Conservation (phyloP, 2,113 vertebrate species). For the western clawed frog (Xenopus tropicalis) region DNA sequence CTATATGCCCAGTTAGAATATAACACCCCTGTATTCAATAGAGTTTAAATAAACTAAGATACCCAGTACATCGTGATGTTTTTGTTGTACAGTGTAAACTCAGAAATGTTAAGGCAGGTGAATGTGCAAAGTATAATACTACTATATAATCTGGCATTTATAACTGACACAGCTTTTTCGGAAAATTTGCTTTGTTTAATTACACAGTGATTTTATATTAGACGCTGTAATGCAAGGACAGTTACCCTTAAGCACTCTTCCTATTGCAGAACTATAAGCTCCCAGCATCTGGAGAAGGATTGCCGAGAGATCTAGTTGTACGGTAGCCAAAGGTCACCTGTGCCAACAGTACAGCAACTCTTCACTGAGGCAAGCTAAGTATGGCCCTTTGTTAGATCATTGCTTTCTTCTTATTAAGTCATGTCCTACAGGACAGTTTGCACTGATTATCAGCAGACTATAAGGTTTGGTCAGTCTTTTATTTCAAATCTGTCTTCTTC, state of each 20-base stretch:
- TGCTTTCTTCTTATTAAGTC: constrained; percentile 41
- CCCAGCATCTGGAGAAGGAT: no score
- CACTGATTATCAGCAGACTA: constrained; percentile 10
- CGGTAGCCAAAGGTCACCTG: no score
- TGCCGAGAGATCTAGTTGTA: no score
- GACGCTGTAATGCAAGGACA: background rate
- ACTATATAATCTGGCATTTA: constrained; percentile 61
- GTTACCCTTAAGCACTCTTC: background rate
- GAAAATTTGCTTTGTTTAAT: constrained; percentile 55
- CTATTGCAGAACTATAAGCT: no score
- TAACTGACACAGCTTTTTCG: constrained; percentile 53
- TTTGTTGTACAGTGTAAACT: constrained; percentile 58
- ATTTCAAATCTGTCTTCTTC: constrained; percentile 85
- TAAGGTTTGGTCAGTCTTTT: constrained; percentile 62
- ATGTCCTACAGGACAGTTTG: background rate
- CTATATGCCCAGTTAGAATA: constrained; percentile 46
- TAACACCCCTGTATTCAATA: constrained; percentile 50
- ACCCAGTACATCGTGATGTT: constrained; percentile 52
- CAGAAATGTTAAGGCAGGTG: constrained; percentile 70
- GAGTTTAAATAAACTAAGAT: constrained; percentile 62
- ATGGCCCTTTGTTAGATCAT: constrained; percentile 56
- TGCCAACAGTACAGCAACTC: constrained; percentile 15
- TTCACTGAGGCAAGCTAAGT: constrained; percentile 44
- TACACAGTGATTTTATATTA: constrained; percentile 52
- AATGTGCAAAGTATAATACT: constrained; percentile 67